A percentile compares a stretch with the other conserved stretches of the same genome.
These are phyloP conservation scores for Baronia brevicornis DNA, from an alignment of 2,888 invertebrate genomes.

Conservation along the genomic window DNA sequence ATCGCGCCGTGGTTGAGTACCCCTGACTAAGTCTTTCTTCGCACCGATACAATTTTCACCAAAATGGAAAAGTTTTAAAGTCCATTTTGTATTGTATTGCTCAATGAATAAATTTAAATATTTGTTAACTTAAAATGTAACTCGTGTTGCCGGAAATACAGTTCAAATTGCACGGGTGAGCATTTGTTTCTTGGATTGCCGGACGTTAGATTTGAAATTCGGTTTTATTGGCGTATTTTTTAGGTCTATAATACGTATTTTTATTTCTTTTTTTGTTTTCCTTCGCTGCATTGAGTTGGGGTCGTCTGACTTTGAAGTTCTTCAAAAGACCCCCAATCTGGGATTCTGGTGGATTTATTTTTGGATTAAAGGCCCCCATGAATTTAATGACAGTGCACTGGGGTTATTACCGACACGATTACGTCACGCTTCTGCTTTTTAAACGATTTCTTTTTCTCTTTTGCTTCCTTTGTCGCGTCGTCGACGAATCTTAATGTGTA, in stretches of 20 bases:
- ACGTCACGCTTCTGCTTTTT: constrained; percentile 50
- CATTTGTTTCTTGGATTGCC: constrained; percentile 61
- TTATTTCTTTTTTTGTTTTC: constrained; percentile 28
- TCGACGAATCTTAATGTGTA: constrained; percentile 13
- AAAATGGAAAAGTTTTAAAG: constrained; percentile 28
- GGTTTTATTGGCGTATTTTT: constrained; percentile 31
- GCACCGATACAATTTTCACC: constrained; percentile 18
- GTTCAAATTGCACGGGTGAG: constrained; percentile 69
- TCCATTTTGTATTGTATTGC: constrained; percentile 35
- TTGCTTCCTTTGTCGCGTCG: constrained; percentile 6
- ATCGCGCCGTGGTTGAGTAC: constrained; percentile 54
- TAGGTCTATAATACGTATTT: no score
- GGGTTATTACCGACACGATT: constrained; percentile 51
- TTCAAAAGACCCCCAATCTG: constrained; percentile 71
- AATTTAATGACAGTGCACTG: constrained; percentile 71
- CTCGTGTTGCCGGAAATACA: constrained; percentile 74
- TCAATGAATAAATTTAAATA: constrained; percentile 69
- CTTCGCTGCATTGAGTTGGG: constrained; percentile 34
- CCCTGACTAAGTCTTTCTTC: constrained; percentile 36
- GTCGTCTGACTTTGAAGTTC: constrained; percentile 74
- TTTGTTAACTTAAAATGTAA: constrained; percentile 76
- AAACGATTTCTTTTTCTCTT: constrained; percentile 32
- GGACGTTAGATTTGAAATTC: constrained; percentile 27
- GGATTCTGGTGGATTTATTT: constrained; percentile 73
- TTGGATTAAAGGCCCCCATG: constrained; percentile 72